These are phyloP conservation scores for Mythimna loreyi DNA, from an alignment of 2,888 invertebrate genomes.

Conservation along the genomic window DNA sequence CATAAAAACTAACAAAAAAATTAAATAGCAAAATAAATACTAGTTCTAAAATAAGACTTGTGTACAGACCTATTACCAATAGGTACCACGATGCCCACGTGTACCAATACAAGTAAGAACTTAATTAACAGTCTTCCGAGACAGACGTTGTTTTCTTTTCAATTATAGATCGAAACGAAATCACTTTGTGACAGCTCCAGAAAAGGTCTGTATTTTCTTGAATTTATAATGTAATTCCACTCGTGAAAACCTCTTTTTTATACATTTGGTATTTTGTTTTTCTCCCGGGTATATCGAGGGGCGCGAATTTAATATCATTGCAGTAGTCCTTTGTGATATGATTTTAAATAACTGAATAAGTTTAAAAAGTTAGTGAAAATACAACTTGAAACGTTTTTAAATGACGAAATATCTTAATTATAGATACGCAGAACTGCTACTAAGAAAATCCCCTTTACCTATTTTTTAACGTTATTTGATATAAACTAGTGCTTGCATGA, in stretches of 20 bases:
- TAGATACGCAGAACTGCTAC: neutral
- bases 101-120: conserved; percentile 2
- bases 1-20: conserved; percentile 7
- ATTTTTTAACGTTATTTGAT: no score
- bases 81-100: neutral
- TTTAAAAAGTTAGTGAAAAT: neutral
- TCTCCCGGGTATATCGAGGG: conserved; percentile 2
- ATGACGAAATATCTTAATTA: no score
- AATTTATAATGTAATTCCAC: conserved; percentile 55
- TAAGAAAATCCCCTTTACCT: neutral
- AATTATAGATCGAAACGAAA: conserved; percentile 32
- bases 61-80: conserved; percentile 18
- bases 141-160: conserved; percentile 32
- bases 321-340: neutral
- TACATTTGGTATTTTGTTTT: conserved; percentile 14
- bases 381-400: neutral
- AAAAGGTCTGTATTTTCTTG: conserved; percentile 23
- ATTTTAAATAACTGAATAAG: neutral
- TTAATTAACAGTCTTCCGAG: neutral
- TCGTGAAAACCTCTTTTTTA: conserved; percentile 22
- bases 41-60: conserved; percentile 5
- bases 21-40: neutral
- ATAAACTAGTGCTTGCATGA: no score
- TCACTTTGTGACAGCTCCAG: conserved; percentile 17
- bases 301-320: conserved; percentile 22